Evolutionary conservation across 92 coral and sea anemone genomes (phyloP).

Genomic region (Virgularia gustaviana): DNA sequence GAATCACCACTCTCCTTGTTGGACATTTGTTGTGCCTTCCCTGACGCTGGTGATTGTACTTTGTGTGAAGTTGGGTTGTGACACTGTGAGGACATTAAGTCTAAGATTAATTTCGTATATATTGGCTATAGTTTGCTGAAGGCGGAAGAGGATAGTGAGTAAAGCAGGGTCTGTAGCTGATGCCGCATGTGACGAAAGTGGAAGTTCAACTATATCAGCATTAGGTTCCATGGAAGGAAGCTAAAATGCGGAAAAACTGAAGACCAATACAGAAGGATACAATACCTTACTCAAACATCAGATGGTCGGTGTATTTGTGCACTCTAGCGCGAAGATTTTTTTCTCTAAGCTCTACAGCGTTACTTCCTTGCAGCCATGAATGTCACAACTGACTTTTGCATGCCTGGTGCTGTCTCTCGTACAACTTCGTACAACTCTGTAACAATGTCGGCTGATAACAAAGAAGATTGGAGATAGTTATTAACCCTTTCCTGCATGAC

Average conservation of each 20-base stretch:
- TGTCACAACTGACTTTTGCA: constrained; percentile 10
- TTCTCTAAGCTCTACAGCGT: neutral
- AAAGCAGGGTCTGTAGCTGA: neutral
- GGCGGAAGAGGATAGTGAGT: neutral
- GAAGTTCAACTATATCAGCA: neutral
- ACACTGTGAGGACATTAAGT: neutral
- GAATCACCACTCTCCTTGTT: constrained; percentile 11
- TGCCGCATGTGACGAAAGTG: too few species aligned
- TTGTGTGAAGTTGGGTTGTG: neutral
- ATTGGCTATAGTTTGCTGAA: neutral
- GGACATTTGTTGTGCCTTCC: neutral
- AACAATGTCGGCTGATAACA: too few species aligned
- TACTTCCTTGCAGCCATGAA: constrained; percentile 8
- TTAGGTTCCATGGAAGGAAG: neutral
- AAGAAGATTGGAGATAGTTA: too few species aligned
- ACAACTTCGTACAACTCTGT: too few species aligned
- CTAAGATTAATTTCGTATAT: neutral
- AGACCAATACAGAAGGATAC: neutral
- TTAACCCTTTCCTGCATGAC: too few species aligned
- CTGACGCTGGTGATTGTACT: neutral
- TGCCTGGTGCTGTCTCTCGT: too few species aligned
- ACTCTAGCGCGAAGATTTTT: neutral
- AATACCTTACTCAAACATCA: neutral
- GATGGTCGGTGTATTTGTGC: neutral
- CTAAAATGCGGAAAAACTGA: neutral